Evolutionary conservation across 2,888 invertebrate species (phyloP).

Genomic region (Eledone cirrhosa): DNA sequence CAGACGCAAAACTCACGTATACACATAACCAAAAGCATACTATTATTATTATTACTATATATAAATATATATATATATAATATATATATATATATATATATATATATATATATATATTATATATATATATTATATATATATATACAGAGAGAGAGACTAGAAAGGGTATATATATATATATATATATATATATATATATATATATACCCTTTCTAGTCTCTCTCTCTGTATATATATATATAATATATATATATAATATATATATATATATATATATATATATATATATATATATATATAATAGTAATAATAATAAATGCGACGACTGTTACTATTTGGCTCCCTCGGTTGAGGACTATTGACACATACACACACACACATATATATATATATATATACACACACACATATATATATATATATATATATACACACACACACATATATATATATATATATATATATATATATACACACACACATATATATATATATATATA

Average conservation of each 20-base stretch:
- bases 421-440: background rate
- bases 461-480: background rate
- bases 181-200: background rate
- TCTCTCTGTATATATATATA: background rate
- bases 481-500: background rate
- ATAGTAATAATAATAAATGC: background rate
- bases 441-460: background rate
- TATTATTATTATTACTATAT: no score
- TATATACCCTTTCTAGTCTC: background rate
- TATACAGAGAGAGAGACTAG: background rate
- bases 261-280: background rate
- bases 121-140: background rate
- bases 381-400: background rate
- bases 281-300: slow-evolving; percentile 18
- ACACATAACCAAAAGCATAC: background rate
- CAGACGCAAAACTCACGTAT: background rate
- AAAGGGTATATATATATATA: background rate
- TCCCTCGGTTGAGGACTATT: background rate
- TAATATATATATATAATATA: background rate
- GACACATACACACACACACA: background rate
- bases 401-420: background rate
- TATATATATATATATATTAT: background rate
- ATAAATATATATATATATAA: background rate
- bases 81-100: background rate
- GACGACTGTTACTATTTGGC: background rate